These are phyloP conservation scores for Epizoanthus illoricatus DNA, from an alignment of 92 coral and sea anemone genomes.

Conservation along the genomic window DNA sequence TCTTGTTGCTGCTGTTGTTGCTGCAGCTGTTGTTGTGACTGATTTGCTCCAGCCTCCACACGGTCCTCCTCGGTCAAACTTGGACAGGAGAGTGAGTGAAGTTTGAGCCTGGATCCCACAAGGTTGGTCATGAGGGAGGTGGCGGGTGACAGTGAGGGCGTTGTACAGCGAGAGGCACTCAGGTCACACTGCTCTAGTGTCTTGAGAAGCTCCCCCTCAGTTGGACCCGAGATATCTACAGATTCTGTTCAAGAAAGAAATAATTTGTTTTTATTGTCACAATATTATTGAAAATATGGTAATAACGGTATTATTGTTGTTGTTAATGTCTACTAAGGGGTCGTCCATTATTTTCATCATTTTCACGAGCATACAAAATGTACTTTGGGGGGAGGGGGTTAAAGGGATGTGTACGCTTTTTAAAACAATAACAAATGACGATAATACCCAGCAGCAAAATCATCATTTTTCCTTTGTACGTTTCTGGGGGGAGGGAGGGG, in stretches of 20 bases:
- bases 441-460: too few species aligned
- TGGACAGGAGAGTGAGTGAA: constrained; percentile 81
- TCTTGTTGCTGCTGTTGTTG: constrained; percentile 25
- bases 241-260: constrained; percentile 18
- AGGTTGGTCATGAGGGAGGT: constrained; percentile 87
- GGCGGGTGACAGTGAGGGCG: constrained; percentile 98
- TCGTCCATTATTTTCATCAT: too few species aligned
- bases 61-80: constrained; percentile 84
- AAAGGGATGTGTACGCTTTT: too few species aligned
- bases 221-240: constrained; percentile 64
- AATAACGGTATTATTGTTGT: too few species aligned
- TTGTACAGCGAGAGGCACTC: constrained; percentile 96
- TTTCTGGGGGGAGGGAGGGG: too few species aligned
- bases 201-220: constrained; percentile 84
- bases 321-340: too few species aligned
- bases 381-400: too few species aligned
- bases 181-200: constrained; percentile 94
- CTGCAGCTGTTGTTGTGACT: neutral
- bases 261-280: too few species aligned
- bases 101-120: constrained; percentile 77
- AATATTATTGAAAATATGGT: too few species aligned
- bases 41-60: constrained; percentile 53
- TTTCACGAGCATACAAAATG: too few species aligned
- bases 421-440: too few species aligned
- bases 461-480: too few species aligned